Evolutionary conservation across 2,888 invertebrate genomes (phyloP).

Genomic region (Papilio gigon): DNA sequence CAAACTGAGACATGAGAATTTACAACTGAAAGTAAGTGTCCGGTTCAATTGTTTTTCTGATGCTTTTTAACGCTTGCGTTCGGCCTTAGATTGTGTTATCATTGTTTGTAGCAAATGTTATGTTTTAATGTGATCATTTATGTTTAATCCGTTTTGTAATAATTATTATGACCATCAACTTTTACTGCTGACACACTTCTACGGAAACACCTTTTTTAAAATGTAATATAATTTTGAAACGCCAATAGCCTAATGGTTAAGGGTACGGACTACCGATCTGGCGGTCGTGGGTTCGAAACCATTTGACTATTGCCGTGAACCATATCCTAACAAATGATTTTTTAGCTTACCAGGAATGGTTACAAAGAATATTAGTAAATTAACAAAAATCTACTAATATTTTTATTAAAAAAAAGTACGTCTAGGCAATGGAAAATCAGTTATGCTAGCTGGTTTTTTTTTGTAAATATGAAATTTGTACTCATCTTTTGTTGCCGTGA

Average conservation of each 20-base stretch:
- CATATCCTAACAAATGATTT: no score
- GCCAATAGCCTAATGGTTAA: no score
- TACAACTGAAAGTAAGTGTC: conserved; percentile 88
- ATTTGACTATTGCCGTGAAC: no score
- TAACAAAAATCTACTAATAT: no score
- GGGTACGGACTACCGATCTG: no score
- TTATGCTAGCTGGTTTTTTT: not conserved
- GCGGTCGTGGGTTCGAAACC: no score
- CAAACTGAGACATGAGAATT: conserved; percentile 91
- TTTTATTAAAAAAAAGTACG: no score
- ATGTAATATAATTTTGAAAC: no score
- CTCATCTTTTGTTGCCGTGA: not conserved
- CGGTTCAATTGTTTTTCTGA: conserved; percentile 41
- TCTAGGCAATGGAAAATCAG: no score
- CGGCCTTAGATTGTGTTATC: not conserved
- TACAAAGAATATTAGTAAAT: no score
- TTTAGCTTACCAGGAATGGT: no score
- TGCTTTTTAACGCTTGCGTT: conserved; percentile 9
- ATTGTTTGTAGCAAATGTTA: not conserved
- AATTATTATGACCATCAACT: not conserved
- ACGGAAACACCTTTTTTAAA: no score
- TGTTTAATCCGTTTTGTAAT: not conserved
- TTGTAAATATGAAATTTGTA: not conserved
- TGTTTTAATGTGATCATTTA: not conserved
- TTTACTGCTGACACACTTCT: not conserved